Percentiles rank a stretch among this genome's conserved stretches.
Evolutionary conservation across 2,113 vertebrate genomes (phyloP).

Genomic region (Entomyzon cyanotis): DNA sequence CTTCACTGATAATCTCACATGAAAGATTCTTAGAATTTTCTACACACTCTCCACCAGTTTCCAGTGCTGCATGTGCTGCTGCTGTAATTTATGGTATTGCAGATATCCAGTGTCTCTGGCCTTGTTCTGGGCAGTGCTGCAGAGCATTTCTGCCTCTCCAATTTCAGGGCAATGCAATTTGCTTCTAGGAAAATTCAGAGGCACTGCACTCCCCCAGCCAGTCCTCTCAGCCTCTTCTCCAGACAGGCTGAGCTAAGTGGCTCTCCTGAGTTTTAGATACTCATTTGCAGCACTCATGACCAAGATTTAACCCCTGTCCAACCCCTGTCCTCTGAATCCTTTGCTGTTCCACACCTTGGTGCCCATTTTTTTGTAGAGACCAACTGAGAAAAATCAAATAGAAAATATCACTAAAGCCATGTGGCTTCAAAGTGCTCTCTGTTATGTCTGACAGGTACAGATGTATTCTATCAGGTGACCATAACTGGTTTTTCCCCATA

Average conservation of each 20-base stretch:
- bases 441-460: neutral
- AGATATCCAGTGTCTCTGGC: neutral
- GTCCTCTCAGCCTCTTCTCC: neutral
- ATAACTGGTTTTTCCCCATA: neutral
- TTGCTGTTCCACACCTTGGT: neutral
- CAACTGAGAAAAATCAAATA: neutral
- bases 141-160: conserved; percentile 4
- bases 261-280: neutral
- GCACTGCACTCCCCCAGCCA: neutral
- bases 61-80: neutral
- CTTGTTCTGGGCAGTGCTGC: neutral
- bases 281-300: neutral
- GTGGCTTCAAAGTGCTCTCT: neutral
- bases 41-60: neutral
- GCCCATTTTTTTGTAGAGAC: neutral
- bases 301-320: neutral
- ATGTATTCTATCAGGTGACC: neutral
- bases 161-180: neutral
- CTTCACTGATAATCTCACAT: neutral
- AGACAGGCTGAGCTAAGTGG: neutral
- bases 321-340: neutral
- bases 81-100: neutral
- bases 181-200: neutral
- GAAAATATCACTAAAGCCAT: neutral
- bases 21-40: neutral